Percentiles rank a stretch among this genome's conserved stretches.
Evolutionary conservation across 2,113 vertebrate species (phyloP).

Genomic region (Cyphomyrus plagiostoma): DNA sequence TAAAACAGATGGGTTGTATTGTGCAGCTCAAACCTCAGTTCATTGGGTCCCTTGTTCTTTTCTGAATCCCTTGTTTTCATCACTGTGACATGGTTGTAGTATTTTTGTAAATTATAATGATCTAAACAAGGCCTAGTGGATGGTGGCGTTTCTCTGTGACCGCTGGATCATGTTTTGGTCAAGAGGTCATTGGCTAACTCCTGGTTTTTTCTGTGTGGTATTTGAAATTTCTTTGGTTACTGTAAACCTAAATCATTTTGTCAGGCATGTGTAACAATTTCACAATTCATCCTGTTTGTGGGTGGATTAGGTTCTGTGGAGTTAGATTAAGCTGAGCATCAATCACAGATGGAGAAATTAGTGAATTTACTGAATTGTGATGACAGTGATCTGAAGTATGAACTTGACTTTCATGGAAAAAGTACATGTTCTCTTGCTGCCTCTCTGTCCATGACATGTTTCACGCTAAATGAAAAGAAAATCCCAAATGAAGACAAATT

Average conservation of each 20-base stretch:
- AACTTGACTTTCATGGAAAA: background rate
- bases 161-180: background rate
- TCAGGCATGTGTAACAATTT: background rate
- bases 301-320: background rate
- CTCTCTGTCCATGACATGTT: background rate
- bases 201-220: background rate
- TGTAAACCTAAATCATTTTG: background rate
- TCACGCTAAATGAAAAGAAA: background rate
- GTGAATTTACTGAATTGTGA: background rate
- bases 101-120: background rate
- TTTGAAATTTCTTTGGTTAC: background rate
- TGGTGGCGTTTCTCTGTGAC: background rate
- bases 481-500: background rate
- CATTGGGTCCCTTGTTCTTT: background rate
- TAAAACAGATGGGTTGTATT: slow-evolving; percentile 98
- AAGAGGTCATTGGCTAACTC: background rate
- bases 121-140: background rate
- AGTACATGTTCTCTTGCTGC: background rate
- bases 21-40: slow-evolving; percentile 21
- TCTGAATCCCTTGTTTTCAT: background rate
- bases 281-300: background rate
- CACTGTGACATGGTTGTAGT: background rate
- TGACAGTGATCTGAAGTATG: background rate
- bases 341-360: background rate
- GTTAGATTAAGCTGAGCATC: background rate